A percentile compares a stretch with the other conserved stretches of the same genome.
phyloP scores from a whole-genome alignment of 2,797 vertebrate genomes.

The Chanos chanos region DNA sequence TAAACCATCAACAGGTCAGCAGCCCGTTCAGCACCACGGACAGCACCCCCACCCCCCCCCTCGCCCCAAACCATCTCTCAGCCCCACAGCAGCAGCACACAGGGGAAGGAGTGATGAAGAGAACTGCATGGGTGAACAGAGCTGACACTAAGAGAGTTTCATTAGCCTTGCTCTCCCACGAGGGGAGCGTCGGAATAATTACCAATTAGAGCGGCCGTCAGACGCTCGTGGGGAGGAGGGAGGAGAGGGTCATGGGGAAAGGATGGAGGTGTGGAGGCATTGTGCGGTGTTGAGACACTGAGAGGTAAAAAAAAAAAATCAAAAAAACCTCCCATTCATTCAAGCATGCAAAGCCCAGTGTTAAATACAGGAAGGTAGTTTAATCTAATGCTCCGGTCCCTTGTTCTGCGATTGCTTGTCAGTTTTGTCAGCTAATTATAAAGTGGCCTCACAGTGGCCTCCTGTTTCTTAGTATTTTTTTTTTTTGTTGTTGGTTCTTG shows the following conservation, averaged over 20 bases:
- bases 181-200: slow-evolving; percentile 58
- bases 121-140: slow-evolving; percentile 47
- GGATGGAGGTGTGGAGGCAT: slow-evolving; percentile 34
- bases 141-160: slow-evolving; percentile 54
- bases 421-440: slow-evolving; percentile 83
- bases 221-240: slow-evolving; percentile 40
- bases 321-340: slow-evolving; percentile 63
- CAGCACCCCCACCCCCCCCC: no score
- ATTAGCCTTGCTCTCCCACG: slow-evolving; percentile 58
- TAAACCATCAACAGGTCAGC: no score
- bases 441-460: slow-evolving; percentile 48
- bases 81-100: not conserved
- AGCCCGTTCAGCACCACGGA: no score
- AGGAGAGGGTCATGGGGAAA: slow-evolving; percentile 14
- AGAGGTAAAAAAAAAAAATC: slow-evolving; percentile 53
- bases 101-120: slow-evolving; percentile 41
- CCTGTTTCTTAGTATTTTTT: slow-evolving; percentile 7
- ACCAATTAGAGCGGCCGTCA: slow-evolving; percentile 66
- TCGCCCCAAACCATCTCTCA: not conserved
- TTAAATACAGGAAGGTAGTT: slow-evolving; percentile 68
- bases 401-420: slow-evolving; percentile 67
- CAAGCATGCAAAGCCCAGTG: slow-evolving; percentile 64
- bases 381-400: slow-evolving; percentile 67
- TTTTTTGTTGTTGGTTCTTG: slow-evolving; percentile 31
- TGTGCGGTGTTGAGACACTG: slow-evolving; percentile 28